Base-by-base conservation (phyloP, 37 sponge, comb jelly and placozoan genomes). In the Oopsacas minuta region DNA sequence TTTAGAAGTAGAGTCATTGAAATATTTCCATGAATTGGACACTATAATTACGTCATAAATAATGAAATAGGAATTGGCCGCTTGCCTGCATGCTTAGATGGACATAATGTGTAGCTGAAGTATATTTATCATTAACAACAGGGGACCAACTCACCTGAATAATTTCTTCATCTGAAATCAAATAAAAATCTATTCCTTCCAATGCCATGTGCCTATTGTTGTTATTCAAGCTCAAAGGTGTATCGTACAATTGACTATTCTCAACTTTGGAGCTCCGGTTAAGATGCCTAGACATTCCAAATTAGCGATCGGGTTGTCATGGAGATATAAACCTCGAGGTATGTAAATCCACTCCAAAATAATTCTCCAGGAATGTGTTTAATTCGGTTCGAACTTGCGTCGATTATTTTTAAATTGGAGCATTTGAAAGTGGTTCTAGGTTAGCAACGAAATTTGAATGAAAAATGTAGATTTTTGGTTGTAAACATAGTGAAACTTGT, bases 161-260 rank as follows among this genome's bases (percentile, higher is more conserved):
- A 3, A 61, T n/a, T 61, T 61, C 75, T n/a, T 61, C 75, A 61
- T 61, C 75, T 61, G 75, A 61, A n/a, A 61, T 10, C 75, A 61
- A 34, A n/a, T 61, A 61, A 12, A 61, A 61, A n/a, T 61, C 75
- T 34, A 61, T 61, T 61, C 75, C 75, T 61, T 61, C 75, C 75
- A 61, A 12, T 32, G 75, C 75, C 5, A 61, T 12, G 28, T 61
- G 75, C 28, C 75, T 61, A 34, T 61, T 32, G 20, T 10, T 61
- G 75, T 61, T 61, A 61, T 61, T 61, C 75, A 61, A 25, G 75
- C 75, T 61, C 3, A 61, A 34, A 61, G 75, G 75, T 61, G 75
- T 61, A 34, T 61, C 75, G 30, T 20, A 61, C 22, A 61, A 34
- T 61, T 61, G 32, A 61, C 75, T 32, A 61, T n/a, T n/a, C 75